phyloP scores from a whole-genome alignment of 2,113 vertebrate species.

The Spea multiplicata region DNA sequence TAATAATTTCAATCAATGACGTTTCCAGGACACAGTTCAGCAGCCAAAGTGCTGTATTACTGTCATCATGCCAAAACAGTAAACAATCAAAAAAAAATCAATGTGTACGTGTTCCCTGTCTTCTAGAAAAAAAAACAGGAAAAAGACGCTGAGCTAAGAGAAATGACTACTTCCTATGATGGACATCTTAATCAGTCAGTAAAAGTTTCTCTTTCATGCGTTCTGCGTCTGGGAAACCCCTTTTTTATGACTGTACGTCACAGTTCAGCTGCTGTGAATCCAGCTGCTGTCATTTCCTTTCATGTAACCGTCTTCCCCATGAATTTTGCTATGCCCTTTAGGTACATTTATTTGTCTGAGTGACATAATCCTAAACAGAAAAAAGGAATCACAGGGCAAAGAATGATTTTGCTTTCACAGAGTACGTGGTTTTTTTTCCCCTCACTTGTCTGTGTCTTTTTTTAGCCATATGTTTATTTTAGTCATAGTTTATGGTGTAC shows the following conservation, averaged over 20 bases:
- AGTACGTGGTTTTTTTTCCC: no score
- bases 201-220: slow-evolving; percentile 37
- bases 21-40: no score
- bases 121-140: slow-evolving; percentile 59
- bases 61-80: slow-evolving; percentile 4
- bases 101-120: slow-evolving; percentile 30
- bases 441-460: background rate
- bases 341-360: slow-evolving; percentile 55
- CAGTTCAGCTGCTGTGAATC: slow-evolving; percentile 49
- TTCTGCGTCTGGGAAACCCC: slow-evolving; percentile 50
- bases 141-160: slow-evolving; percentile 55
- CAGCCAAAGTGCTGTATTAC: background rate
- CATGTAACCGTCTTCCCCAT: slow-evolving; percentile 53
- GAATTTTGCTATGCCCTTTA: slow-evolving; percentile 59
- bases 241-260: slow-evolving; percentile 52
- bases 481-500: background rate
- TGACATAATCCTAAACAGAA: slow-evolving; percentile 44
- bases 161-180: slow-evolving; percentile 54
- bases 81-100: background rate
- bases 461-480: background rate
- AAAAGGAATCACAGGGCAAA: background rate
- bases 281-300: slow-evolving; percentile 55
- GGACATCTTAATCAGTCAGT: slow-evolving; percentile 60
- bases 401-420: no score
- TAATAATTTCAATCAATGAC: no score